Conservation (phyloP, 2,888 invertebrate species). For the Uloborus plumipes region DNA sequence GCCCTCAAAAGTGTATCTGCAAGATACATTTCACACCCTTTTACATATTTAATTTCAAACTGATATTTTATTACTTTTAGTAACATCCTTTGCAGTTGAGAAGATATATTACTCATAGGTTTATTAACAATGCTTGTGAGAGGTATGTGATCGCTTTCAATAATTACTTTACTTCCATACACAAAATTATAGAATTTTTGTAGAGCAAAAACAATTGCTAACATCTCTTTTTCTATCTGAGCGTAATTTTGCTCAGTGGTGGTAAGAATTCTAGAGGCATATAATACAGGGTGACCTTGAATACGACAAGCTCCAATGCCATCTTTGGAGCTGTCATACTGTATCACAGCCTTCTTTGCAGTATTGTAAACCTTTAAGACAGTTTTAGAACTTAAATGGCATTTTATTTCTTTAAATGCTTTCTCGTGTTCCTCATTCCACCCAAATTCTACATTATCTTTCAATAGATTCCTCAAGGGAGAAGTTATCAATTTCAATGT, state of each 20-base stretch:
- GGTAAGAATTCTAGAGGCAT: slow-evolving; percentile 16
- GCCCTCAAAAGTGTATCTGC: no score
- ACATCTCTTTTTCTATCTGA: slow-evolving; percentile 15
- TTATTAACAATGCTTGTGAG: no score
- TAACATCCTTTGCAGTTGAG: not conserved
- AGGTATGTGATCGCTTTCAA: slow-evolving; percentile 20
- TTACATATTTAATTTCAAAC: not conserved
- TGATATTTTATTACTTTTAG: not conserved
- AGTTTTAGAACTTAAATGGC: not conserved
- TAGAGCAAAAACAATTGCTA: slow-evolving; percentile 18
- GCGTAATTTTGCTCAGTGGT: slow-evolving; percentile 14
- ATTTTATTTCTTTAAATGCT: slow-evolving; percentile 9
- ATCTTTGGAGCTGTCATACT: slow-evolving; percentile 18
- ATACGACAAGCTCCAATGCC: no score
- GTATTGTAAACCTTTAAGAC: slow-evolving; percentile 6
- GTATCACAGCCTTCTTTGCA: not conserved
- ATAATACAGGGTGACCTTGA: no score
- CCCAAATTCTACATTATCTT: not conserved
- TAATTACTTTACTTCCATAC: slow-evolving; percentile 6
- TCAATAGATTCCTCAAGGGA: not conserved
- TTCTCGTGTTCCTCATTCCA: slow-evolving; percentile 1
- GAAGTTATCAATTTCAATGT: no score
- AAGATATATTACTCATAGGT: not conserved
- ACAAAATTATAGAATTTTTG: slow-evolving; percentile 13
- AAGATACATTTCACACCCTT: not conserved